Evolutionary conservation across 2,797 vertebrate species (phyloP).

Genomic region (Pipistrellus kuhlii): DNA sequence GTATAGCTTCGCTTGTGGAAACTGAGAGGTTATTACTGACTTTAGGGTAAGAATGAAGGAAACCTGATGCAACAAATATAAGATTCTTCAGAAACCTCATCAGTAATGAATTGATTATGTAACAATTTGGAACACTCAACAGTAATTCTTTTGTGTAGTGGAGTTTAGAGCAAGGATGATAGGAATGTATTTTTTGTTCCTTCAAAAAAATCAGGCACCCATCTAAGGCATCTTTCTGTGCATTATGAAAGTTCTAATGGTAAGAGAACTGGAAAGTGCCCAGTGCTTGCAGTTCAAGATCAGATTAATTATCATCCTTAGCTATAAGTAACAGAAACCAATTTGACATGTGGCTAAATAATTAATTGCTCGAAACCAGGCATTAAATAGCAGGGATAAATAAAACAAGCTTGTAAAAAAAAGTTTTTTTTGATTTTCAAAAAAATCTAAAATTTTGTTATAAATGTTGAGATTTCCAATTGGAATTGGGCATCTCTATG

Average conservation of each 20-base stretch:
- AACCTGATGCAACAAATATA: constrained; percentile 52
- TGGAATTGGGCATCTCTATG: not conserved
- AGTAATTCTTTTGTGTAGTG: not conserved
- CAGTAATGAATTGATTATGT: constrained; percentile 3
- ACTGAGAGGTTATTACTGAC: not conserved
- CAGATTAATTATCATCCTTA: not conserved
- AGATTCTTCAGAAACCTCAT: constrained; percentile 69
- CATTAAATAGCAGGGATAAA: constrained; percentile 35
- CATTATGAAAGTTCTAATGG: not conserved
- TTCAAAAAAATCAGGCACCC: not conserved
- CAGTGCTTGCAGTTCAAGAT: not conserved
- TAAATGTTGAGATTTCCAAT: not conserved
- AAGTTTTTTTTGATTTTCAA: not conserved
- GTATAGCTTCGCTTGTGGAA: not conserved
- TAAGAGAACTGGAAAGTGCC: not conserved
- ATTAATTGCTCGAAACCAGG: not conserved
- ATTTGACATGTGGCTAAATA: constrained; percentile 19
- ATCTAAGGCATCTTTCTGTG: not conserved
- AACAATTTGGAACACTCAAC: not conserved
- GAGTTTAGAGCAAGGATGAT: not conserved
- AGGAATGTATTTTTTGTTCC: constrained; percentile 16
- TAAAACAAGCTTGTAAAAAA: not conserved
- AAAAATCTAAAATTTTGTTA: constrained; percentile 30
- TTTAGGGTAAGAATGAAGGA: constrained; percentile 52
- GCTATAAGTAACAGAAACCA: not conserved